A percentile compares a stretch with the other conserved stretches of the same genome.
These are phyloP conservation scores for Notiomystis cincta DNA, from an alignment of 2,113 vertebrate genomes.

Conservation along the genomic window DNA sequence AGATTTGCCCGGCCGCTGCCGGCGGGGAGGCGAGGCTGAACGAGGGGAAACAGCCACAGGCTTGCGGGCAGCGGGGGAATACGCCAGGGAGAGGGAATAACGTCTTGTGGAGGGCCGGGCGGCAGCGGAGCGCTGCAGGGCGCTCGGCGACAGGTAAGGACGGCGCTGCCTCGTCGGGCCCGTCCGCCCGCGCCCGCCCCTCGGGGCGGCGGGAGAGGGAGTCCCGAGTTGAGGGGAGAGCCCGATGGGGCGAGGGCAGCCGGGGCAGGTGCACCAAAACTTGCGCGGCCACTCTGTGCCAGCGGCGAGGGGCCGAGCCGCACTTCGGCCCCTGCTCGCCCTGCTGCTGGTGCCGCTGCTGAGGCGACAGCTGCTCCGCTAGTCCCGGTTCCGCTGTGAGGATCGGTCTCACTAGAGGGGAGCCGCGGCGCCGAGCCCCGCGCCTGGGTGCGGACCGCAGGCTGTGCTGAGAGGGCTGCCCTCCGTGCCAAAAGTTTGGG, in stretches of 20 bases:
- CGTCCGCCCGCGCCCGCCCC: neutral
- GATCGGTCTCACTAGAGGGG: neutral
- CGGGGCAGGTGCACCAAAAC: neutral
- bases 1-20: neutral
- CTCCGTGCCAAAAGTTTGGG: neutral
- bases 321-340: neutral
- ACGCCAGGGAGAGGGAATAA: neutral
- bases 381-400: neutral
- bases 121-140: neutral
- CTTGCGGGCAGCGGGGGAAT: neutral
- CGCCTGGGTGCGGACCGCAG: neutral
- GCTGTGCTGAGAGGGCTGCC: neutral
- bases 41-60: neutral
- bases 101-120: neutral
- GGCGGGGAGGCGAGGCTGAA: neutral
- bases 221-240: neutral
- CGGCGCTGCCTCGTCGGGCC: neutral
- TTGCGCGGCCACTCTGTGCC: neutral
- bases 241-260: neutral
- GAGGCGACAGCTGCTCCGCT: neutral
- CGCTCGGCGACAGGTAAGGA: conserved; percentile 18
- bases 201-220: neutral
- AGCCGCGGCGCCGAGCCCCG: neutral
- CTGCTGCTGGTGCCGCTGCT: neutral
- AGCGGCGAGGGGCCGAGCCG: neutral